These are phyloP conservation scores for Sebastes fasciatus DNA, from an alignment of 2,113 vertebrate species.

Conservation along the genomic window DNA sequence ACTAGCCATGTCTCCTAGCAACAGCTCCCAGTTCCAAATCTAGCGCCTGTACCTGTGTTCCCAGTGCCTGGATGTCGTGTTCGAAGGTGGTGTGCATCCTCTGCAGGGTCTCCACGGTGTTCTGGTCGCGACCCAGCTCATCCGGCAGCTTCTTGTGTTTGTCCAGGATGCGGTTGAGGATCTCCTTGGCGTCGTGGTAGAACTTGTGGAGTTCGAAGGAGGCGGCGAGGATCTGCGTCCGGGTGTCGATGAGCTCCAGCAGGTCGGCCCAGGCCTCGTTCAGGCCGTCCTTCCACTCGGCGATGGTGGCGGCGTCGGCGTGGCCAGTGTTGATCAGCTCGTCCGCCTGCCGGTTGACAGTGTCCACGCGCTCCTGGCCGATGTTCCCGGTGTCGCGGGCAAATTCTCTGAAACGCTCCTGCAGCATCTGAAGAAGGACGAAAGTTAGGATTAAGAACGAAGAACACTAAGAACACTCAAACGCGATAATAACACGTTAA, in stretches of 20 bases:
- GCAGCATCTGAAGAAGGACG: conserved; percentile 89
- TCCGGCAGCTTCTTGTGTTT: conserved; percentile 99
- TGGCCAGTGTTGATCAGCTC: conserved; percentile 97
- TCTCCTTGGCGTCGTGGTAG: conserved; percentile 97
- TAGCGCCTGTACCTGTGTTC: conserved; percentile 89
- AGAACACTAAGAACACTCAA: not conserved
- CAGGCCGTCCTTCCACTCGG: conserved; percentile 98
- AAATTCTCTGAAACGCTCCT: conserved; percentile 97
- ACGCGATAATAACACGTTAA: too few species aligned
- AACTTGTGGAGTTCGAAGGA: conserved; percentile 99
- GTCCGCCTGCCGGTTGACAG: conserved; percentile 95
- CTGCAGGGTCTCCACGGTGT: conserved; percentile 98
- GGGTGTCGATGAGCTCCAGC: conserved; percentile 96
- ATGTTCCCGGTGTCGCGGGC: conserved; percentile 98
- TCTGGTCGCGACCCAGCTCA: conserved; percentile 97
- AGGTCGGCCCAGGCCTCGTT: conserved; percentile 99
- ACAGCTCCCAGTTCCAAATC: not conserved
- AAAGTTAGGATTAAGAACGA: too few species aligned
- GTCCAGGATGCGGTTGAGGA: conserved; percentile 97
- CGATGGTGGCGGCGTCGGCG: conserved; percentile 94
- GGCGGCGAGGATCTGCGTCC: conserved; percentile 97
- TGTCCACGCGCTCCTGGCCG: conserved; percentile 96
- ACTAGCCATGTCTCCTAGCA: too few species aligned
- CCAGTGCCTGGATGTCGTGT: conserved; percentile 97
- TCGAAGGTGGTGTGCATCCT: conserved; percentile 98